phyloP scores from a whole-genome alignment of 1,140 invertebrate genomes.

The Zaprionus ornatus region DNA sequence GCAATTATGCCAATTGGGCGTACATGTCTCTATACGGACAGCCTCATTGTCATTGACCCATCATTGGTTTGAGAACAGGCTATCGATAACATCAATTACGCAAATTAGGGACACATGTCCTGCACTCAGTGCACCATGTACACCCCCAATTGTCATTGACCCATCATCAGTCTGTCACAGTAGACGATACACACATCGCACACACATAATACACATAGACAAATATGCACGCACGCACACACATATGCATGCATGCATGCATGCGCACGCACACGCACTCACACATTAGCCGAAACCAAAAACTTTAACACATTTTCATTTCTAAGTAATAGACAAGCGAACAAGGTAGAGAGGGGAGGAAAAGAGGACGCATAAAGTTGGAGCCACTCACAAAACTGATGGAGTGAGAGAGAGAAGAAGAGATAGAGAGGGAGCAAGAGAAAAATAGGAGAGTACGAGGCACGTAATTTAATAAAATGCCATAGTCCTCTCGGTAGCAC shows the following conservation, averaged over 20 bases:
- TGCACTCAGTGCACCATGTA: not conserved
- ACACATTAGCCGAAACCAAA: conserved; percentile 34
- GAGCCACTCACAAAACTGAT: conserved; percentile 33
- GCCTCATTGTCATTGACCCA: no score
- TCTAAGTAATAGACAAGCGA: conserved; percentile 44
- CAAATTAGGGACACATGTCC: no score
- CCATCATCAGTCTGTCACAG: not conserved
- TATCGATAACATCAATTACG: no score
- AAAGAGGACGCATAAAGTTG: conserved; percentile 49
- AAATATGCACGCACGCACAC: not conserved
- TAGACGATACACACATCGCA: not conserved
- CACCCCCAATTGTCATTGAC: not conserved
- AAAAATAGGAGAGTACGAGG: conserved; percentile 27
- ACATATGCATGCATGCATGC: not conserved
- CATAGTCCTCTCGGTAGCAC: conserved; percentile 65
- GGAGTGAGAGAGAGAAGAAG: not conserved
- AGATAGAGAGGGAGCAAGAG: conserved; percentile 3
- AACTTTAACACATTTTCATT: conserved; percentile 73
- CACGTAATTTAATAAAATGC: conserved; percentile 78
- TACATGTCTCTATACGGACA: no score
- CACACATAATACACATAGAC: no score
- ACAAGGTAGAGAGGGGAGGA: not conserved
- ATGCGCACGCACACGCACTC: not conserved
- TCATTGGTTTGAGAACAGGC: no score
- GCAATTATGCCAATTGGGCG: no score